Evolutionary conservation across 2,113 vertebrate species (phyloP).

Genomic region (Cathartes aura): DNA sequence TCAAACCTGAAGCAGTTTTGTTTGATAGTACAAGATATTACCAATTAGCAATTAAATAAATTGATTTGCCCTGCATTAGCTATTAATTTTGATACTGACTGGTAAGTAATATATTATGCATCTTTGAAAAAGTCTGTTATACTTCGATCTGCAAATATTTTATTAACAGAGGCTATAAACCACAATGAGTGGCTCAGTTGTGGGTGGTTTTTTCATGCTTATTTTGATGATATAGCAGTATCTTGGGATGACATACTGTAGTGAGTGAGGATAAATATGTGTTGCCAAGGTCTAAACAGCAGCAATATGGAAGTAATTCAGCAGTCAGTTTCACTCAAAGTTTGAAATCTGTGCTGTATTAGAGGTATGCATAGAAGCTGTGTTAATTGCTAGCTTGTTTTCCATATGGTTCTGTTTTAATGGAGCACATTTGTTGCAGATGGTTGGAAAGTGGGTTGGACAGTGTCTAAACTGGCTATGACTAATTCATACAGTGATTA

Average conservation of each 20-base stretch:
- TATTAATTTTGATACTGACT: conserved; percentile 3
- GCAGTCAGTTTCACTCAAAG: conserved; percentile 89
- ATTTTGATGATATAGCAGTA: conserved; percentile 59
- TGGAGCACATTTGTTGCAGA: conserved; percentile 95
- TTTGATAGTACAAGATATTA: background rate
- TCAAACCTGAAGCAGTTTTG: background rate
- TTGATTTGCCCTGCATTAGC: background rate
- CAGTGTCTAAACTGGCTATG: conserved; percentile 85
- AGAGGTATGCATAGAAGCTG: conserved; percentile 86
- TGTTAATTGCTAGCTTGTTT: conserved; percentile 94
- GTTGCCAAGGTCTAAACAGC: conserved; percentile 84
- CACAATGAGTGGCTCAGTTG: conserved; percentile 38
- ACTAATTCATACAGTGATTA: conserved; percentile 82
- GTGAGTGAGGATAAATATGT: conserved; percentile 72
- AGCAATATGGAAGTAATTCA: conserved; percentile 88
- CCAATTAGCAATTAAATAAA: conserved; percentile 17
- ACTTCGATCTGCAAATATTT: conserved; percentile 56
- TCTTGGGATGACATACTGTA: conserved; percentile 72
- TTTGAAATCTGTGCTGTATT: conserved; percentile 89
- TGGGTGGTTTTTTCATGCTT: conserved; percentile 55
- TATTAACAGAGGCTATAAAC: conserved; percentile 53
- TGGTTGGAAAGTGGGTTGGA: conserved; percentile 89
- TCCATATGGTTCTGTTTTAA: conserved; percentile 97
- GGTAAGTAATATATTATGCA: background rate
- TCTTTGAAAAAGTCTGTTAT: conserved; percentile 28